Base-by-base conservation (phyloP, 2,888 invertebrate species). In the Spialia ferax region DNA sequence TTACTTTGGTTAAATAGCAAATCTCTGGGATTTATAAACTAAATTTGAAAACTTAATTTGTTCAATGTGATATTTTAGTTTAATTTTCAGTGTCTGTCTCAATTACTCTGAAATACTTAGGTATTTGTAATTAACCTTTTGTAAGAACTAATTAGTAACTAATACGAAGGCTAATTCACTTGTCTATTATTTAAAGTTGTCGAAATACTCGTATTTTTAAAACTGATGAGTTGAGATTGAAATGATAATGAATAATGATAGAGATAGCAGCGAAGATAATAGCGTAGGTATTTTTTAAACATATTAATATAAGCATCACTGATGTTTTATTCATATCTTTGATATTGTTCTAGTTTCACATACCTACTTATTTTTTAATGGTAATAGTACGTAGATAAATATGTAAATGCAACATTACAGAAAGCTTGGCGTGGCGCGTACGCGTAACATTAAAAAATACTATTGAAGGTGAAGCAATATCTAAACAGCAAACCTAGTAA, bases 351-450 rank as follows among this genome's bases (percentile, higher is more conserved):
- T 55, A 50, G 23, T 57, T 55, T 15, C 13, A 8, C 10, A 11
- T 20, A 48, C 60, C 32, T 20, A 59, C 50, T 42, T n/a, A n/a
- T n/a, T 65, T 65, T 38, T 52, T 65, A 45, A 42, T 59, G 38
- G 35, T 56, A 22, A 35, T 35, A 48, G 22, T 64, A 48, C 48
- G 48, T 26, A 22, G 6, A 23, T 66, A 45, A 61, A 61, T 66
- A 61, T 23, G 61, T 45, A 61, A 66, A 67, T 60, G 42, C 42
- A 60, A 45, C 26, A 61, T 67, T 61, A 48, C 42, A 67, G 54
- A 55, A 55, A 61, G 60, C 55, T 67, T 32, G 32, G 45, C 29
- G 23, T 32, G 32, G 45, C 52, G 18, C 20, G 65, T 38, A 45
- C 45, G 29, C 52, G 61, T 23, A 61, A 67, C 54, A 45, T 66